phyloP scores from a whole-genome alignment of 2,113 vertebrate genomes.

The Rattus norvegicus region GRCr8 NC_086027.1:78077501-78078000 shows the following conservation, averaged over 20 bases:
- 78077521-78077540: neutral
- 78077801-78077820: conserved; percentile 22
- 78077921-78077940: neutral
- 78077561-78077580: neutral
- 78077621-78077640: neutral
- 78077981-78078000: neutral
- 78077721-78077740: neutral
- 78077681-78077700: neutral
- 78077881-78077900: neutral
- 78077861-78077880: conserved; percentile 34
- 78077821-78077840: conserved; percentile 3
- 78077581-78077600: neutral
- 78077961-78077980: neutral
- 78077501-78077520: neutral
- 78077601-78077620: neutral
- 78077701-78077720: neutral
- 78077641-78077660: neutral
- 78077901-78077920: neutral
- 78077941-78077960: neutral
- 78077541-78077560: neutral
- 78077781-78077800: conserved; percentile 13
- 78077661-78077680: neutral
- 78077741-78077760: conserved; percentile 6
- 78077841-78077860: conserved; percentile 10
- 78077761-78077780: neutral